phyloP scores from a whole-genome alignment of 2,797 vertebrate genomes.

The Pangasius sanitwongsei region DNA sequence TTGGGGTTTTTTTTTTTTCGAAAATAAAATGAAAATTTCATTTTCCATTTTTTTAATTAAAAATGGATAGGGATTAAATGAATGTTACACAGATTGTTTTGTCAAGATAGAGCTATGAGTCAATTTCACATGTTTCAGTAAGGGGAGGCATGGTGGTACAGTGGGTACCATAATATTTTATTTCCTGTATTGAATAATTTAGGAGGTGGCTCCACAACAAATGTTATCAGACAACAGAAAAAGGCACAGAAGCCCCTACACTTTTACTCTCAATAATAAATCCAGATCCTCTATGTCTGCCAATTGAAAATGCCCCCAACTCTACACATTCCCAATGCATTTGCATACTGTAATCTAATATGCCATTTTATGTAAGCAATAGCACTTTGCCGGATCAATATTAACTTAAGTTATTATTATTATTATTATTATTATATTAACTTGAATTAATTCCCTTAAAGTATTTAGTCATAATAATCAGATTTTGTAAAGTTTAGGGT shows the following conservation, averaged over 20 bases:
- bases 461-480: not conserved
- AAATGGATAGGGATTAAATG: not conserved
- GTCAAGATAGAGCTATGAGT: not conserved
- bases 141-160: not conserved
- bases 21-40: not conserved
- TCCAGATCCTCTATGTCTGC: not conserved
- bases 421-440: no score
- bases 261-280: not conserved
- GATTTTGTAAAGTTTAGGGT: not conserved
- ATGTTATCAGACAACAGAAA: not conserved
- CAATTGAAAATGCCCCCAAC: no score
- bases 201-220: not conserved
- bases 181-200: not conserved
- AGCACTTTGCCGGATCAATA: not conserved
- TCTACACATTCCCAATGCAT: not conserved
- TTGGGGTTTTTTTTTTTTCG: no score
- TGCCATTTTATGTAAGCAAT: not conserved
- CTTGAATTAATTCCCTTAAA: not conserved
- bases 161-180: not conserved
- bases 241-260: not conserved
- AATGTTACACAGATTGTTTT: not conserved
- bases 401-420: not conserved
- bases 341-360: not conserved
- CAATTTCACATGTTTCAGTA: not conserved
- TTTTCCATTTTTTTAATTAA: no score